Evolutionary conservation across 2,797 vertebrate genomes (phyloP).

Genomic region (Sciurus vulgaris): DNA sequence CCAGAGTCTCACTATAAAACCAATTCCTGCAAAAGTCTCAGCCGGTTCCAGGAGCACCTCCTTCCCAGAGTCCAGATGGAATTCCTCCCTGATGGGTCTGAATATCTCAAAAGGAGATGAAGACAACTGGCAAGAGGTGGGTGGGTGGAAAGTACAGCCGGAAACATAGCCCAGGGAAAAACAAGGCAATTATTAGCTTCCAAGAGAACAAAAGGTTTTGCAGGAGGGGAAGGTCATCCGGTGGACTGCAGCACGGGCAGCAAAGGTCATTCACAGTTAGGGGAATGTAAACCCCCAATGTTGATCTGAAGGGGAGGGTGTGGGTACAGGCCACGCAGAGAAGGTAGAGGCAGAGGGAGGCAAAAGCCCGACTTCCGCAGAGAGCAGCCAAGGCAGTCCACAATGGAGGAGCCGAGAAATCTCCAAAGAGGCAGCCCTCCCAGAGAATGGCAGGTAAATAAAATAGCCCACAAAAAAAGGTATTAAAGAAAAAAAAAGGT

Average conservation of each 20-base stretch:
- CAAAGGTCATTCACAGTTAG: neutral
- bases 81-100: neutral
- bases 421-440: neutral
- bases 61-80: neutral
- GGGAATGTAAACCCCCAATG: neutral
- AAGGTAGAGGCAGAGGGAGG: rapidly evolving
- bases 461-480: neutral
- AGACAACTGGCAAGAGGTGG: neutral
- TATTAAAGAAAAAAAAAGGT: neutral
- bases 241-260: no score
- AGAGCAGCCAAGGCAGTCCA: neutral
- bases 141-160: neutral
- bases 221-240: neutral
- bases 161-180: neutral
- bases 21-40: neutral
- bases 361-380: neutral
- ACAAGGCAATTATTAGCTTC: neutral
- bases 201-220: neutral
- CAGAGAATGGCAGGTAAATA: neutral
- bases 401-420: neutral
- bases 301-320: neutral
- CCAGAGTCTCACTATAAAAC: neutral
- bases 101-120: neutral
- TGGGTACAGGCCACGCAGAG: no score
- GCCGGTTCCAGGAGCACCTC: neutral